phyloP scores from a whole-genome alignment of 1,140 invertebrate species.

The Hypsibius dujardini region DNA sequence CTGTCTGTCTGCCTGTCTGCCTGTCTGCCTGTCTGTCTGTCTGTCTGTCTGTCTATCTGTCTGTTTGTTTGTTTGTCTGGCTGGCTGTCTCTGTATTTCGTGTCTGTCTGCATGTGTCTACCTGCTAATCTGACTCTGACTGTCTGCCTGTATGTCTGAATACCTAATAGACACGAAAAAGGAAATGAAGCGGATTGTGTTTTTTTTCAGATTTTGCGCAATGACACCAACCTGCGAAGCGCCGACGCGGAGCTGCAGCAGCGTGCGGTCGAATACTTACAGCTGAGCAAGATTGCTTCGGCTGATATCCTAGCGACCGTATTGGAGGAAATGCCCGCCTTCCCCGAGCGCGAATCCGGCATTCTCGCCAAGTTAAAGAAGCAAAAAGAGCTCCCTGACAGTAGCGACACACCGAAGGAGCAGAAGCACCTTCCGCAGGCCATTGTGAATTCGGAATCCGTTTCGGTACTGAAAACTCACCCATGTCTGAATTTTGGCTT shows the following conservation, averaged over 20 bases:
- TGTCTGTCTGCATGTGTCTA: not conserved
- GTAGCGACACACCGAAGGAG: conserved; percentile 28
- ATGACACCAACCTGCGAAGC: conserved; percentile 86
- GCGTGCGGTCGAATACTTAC: conserved; percentile 90
- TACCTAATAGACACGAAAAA: no score
- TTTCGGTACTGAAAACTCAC: conserved; percentile 2
- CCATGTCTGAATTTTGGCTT: no score
- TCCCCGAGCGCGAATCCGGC: conserved; percentile 93
- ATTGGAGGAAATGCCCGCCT: conserved; percentile 98
- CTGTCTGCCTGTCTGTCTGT: no score
- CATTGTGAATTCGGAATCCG: conserved; percentile 25
- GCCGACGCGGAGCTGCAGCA: conserved; percentile 97
- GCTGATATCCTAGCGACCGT: conserved; percentile 93
- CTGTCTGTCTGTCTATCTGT: no score
- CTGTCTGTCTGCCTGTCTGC: no score
- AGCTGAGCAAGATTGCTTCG: conserved; percentile 83
- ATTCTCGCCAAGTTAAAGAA: conserved; percentile 84
- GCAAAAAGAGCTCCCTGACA: conserved; percentile 51
- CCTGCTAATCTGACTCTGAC: no score
- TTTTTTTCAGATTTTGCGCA: conserved; percentile 49
- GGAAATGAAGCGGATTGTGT: no score
- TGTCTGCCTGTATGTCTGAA: no score
- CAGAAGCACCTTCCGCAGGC: conserved; percentile 28
- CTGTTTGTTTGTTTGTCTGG: no score
- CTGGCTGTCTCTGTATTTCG: conserved; percentile 12